phyloP scores from a whole-genome alignment of 2,888 invertebrate species.

The Eucriotettix oculatus region DNA sequence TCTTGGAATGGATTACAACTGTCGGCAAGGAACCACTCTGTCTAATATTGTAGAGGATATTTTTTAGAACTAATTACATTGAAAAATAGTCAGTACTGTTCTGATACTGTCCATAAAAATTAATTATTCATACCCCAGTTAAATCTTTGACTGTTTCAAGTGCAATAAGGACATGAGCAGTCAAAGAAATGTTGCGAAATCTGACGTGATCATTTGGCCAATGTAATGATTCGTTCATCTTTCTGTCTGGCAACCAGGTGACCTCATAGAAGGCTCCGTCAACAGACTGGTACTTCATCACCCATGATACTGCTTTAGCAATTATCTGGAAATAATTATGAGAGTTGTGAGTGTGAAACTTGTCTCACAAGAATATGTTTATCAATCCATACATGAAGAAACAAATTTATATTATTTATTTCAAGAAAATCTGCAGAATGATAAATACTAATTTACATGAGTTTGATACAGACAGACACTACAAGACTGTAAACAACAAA shows the following conservation, averaged over 20 bases:
- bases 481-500: not conserved
- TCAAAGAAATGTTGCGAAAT: slow-evolving; percentile 71
- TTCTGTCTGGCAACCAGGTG: slow-evolving; percentile 74
- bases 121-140: slow-evolving; percentile 36
- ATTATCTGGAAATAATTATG: slow-evolving; percentile 37
- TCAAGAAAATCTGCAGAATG: not conserved
- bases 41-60: too few relatives aligned
- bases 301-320: slow-evolving; percentile 69
- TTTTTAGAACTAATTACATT: not conserved
- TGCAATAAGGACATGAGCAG: slow-evolving; percentile 84
- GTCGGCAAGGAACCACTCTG: too few relatives aligned
- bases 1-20: too few relatives aligned
- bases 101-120: not conserved
- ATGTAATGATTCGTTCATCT: slow-evolving; percentile 58
- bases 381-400: too few relatives aligned
- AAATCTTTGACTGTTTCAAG: slow-evolving; percentile 71
- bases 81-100: slow-evolving; percentile 1
- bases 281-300: slow-evolving; percentile 65
- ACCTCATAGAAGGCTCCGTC: slow-evolving; percentile 83
- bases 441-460: not conserved
- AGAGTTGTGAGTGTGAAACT: slow-evolving; percentile 5
- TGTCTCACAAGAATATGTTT: too few relatives aligned
- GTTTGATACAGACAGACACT: not conserved
- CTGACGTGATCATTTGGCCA: slow-evolving; percentile 35
- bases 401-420: not conserved